Evolutionary conservation across 1,140 invertebrate genomes (phyloP).

Genomic region (Nephotettix cincticeps): DNA sequence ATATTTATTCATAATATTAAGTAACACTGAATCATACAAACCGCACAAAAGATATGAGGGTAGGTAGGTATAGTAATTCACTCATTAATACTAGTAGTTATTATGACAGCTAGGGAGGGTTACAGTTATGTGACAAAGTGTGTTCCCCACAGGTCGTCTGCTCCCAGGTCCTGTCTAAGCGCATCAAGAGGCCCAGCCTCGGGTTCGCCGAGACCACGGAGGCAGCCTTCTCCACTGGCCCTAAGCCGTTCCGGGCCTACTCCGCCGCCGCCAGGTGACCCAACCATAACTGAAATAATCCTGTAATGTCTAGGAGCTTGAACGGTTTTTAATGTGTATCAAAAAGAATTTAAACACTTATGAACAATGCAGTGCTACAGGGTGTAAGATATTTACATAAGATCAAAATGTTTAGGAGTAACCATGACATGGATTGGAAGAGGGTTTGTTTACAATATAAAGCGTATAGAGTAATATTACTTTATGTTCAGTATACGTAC

Average conservation of each 20-base stretch:
- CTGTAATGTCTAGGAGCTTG: background rate
- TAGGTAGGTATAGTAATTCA: no score
- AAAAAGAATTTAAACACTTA: background rate
- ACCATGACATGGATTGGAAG: no score
- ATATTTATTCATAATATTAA: no score
- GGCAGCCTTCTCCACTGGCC: background rate
- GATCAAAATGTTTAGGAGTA: background rate
- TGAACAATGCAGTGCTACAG: background rate
- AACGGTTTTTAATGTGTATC: background rate
- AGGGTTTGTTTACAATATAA: no score
- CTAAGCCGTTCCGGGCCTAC: background rate
- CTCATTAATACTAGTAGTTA: no score
- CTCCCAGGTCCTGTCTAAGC: conserved; percentile 37
- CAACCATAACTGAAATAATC: background rate
- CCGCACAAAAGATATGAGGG: no score
- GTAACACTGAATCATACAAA: no score
- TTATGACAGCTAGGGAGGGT: no score
- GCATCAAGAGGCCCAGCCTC: conserved; percentile 53
- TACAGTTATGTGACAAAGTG: no score
- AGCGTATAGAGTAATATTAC: no score
- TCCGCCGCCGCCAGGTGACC: background rate
- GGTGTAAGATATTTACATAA: background rate
- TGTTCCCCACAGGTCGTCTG: background rate
- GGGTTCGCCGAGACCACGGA: conserved; percentile 79
- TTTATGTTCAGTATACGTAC: no score